phyloP scores from a whole-genome alignment of 1,140 invertebrate species.

The Pachypsylla venusta region DNA sequence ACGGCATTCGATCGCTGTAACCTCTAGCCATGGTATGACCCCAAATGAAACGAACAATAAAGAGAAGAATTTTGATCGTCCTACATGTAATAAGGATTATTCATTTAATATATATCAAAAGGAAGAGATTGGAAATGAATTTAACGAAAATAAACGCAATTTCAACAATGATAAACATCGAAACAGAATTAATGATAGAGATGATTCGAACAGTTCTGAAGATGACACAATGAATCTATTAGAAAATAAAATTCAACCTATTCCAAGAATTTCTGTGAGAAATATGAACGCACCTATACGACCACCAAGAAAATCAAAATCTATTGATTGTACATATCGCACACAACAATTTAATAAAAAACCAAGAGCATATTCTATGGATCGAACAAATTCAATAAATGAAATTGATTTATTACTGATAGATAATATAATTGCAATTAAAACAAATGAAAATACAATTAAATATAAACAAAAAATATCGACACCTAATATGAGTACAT shows the following conservation, averaged over 20 bases:
- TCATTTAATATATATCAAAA: too few species aligned
- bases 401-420: not conserved
- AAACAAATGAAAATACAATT: not conserved
- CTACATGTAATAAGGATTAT: too few species aligned
- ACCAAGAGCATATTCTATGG: not conserved
- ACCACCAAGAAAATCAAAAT: slow-evolving; percentile 5
- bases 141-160: too few species aligned
- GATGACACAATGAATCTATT: not conserved
- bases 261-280: not conserved
- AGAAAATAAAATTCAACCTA: not conserved
- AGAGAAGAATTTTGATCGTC: too few species aligned
- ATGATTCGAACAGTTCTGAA: too few species aligned
- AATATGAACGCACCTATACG: not conserved
- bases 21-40: too few species aligned
- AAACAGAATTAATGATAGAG: too few species aligned
- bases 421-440: not conserved
- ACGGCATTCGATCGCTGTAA: not conserved
- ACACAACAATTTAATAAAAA: not conserved
- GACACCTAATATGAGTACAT: not conserved
- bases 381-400: slow-evolving; percentile 4
- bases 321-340: not conserved
- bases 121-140: too few species aligned
- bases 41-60: too few species aligned
- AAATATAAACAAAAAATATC: slow-evolving; percentile 1
- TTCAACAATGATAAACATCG: too few species aligned